These are phyloP conservation scores for Silurus glanis DNA, from an alignment of 2,113 vertebrate genomes.

Conservation along the genomic window DNA sequence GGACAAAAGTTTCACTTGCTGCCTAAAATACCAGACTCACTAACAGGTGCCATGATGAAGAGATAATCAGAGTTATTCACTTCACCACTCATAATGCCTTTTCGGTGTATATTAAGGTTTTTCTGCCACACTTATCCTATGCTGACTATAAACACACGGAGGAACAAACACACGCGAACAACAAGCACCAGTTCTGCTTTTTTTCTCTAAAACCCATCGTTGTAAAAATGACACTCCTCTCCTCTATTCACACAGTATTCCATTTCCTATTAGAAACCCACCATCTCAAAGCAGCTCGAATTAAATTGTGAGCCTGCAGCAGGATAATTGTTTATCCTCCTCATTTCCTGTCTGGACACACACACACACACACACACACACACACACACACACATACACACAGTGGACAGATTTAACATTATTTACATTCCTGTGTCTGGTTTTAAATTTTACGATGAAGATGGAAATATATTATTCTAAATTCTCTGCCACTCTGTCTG, in stretches of 20 bases:
- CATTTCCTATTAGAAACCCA: slow-evolving; percentile 58
- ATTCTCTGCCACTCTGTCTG: neutral
- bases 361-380: neutral
- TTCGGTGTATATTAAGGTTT: no score
- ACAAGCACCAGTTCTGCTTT: slow-evolving; percentile 53
- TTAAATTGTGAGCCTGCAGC: slow-evolving; percentile 44
- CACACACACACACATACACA: slow-evolving; percentile 1
- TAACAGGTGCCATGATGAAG: no score
- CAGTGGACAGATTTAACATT: neutral
- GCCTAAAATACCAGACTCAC: neutral
- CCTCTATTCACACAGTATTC: slow-evolving; percentile 59
- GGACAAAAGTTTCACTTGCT: no score
- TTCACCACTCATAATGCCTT: no score
- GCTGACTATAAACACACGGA: neutral
- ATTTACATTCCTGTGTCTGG: neutral
- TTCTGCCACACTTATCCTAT: neutral
- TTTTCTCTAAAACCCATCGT: slow-evolving; percentile 53
- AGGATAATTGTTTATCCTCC: slow-evolving; percentile 53
- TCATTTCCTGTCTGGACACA: neutral
- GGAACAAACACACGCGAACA: slow-evolving; percentile 1
- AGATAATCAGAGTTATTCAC: no score
- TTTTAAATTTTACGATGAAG: neutral
- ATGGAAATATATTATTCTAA: neutral
- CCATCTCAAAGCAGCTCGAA: slow-evolving; percentile 55
- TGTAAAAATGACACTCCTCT: slow-evolving; percentile 42